phyloP scores from a whole-genome alignment of 2,113 vertebrate genomes.

The Scomber scombrus region DNA sequence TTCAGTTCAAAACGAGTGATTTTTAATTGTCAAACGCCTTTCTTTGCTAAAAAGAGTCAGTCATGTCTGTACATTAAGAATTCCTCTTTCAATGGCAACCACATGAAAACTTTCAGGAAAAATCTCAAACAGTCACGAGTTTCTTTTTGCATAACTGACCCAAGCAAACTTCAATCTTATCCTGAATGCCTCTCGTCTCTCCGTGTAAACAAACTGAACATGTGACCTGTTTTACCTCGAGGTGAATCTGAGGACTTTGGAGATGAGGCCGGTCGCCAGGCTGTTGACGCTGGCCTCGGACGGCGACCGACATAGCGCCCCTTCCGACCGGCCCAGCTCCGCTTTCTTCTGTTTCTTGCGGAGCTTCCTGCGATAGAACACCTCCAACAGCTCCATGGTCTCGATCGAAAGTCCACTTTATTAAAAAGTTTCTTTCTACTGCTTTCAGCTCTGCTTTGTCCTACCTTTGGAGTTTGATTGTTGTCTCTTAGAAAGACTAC shows the following conservation, averaged over 20 bases:
- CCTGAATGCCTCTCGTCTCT: not conserved
- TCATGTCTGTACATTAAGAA: too few species aligned
- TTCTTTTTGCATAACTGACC: too few species aligned
- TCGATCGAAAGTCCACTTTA: not conserved
- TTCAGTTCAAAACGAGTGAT: not conserved
- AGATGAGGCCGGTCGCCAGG: constrained; percentile 80
- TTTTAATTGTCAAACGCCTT: not conserved
- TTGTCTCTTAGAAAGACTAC: constrained; percentile 14
- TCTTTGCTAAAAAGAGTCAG: not conserved
- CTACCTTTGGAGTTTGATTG: not conserved
- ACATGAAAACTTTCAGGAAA: too few species aligned
- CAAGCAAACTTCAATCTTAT: not conserved
- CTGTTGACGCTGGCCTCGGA: constrained; percentile 75
- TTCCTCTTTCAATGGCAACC: too few species aligned
- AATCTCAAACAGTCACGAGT: too few species aligned
- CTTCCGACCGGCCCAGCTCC: constrained; percentile 62
- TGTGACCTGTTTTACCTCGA: constrained; percentile 76
- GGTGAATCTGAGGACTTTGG: constrained; percentile 83
- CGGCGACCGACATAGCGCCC: constrained; percentile 77
- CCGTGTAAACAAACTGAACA: not conserved
- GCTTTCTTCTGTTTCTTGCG: constrained; percentile 79
- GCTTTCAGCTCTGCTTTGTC: not conserved
- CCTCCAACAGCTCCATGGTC: constrained; percentile 78
- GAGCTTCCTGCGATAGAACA: constrained; percentile 80
- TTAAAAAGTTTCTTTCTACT: not conserved